A percentile compares a stretch with the other conserved stretches of the same genome.
Conservation (phyloP, 1,140 invertebrate species). For the Goniozus legneri region DNA sequence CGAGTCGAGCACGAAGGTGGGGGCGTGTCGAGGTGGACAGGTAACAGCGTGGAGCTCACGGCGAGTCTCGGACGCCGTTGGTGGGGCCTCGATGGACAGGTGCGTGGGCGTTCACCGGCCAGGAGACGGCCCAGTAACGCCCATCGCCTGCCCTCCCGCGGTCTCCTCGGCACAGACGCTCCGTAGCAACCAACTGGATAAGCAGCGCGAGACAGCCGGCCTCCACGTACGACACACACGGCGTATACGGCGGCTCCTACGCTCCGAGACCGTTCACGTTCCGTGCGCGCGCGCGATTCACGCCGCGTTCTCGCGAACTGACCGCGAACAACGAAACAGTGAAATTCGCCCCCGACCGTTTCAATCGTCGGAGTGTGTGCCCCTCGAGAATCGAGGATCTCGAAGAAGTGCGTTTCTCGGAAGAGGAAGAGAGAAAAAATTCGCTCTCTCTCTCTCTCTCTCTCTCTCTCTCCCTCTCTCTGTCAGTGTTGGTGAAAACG, state of each 20-base stretch:
- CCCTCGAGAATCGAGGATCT: no score
- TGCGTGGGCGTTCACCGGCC: conserved; percentile 20
- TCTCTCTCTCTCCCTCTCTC: background rate
- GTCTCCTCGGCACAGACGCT: conserved; percentile 44
- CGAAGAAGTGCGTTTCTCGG: no score
- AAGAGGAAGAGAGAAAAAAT: no score
- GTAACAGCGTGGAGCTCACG: conserved; percentile 20
- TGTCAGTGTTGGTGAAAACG: no score
- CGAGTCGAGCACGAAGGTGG: no score
- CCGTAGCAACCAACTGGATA: conserved; percentile 52
- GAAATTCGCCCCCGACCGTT: background rate
- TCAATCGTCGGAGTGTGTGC: no score
- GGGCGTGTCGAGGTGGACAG: conserved; percentile 13
- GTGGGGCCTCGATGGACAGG: conserved; percentile 9
- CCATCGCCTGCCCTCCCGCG: conserved; percentile 41
- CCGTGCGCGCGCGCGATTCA: conserved; percentile 9
- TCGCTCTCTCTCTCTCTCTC: background rate
- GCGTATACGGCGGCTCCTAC: conserved; percentile 39
- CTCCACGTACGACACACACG: conserved; percentile 31
- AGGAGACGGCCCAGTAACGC: conserved; percentile 39
- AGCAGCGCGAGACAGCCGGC: conserved; percentile 35
- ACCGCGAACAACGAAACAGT: no score
- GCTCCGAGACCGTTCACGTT: conserved; percentile 8
- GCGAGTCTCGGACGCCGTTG: conserved; percentile 8
- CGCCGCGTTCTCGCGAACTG: background rate